phyloP scores from a whole-genome alignment of 2,888 invertebrate species.

The Drosophila paucipuncta region DNA sequence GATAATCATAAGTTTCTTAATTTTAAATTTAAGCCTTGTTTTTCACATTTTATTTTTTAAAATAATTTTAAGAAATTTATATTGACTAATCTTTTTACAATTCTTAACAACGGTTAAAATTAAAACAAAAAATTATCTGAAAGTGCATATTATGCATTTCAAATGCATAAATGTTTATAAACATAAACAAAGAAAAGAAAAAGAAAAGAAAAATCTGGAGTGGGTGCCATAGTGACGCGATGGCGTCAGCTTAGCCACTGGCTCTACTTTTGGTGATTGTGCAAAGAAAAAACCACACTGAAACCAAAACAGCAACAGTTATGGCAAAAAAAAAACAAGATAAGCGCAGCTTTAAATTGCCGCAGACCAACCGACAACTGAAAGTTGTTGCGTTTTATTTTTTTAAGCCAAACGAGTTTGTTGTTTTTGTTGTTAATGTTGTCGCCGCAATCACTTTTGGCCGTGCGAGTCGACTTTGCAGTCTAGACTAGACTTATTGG shows the following conservation, averaged over 20 bases:
- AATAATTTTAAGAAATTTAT: not conserved
- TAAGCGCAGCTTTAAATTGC: conserved; percentile 42
- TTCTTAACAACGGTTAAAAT: not conserved
- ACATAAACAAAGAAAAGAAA: not conserved
- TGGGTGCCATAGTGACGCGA: conserved; percentile 23
- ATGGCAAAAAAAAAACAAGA: conserved; percentile 44
- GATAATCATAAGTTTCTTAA: not conserved
- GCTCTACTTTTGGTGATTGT: conserved; percentile 54
- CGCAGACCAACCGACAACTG: conserved; percentile 67
- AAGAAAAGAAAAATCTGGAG: conserved; percentile 1
- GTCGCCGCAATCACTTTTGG: conserved; percentile 75
- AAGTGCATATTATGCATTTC: not conserved
- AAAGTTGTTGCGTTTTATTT: conserved; percentile 69
- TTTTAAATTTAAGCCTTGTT: not conserved
- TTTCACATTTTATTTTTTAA: no score
- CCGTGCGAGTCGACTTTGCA: conserved; percentile 49
- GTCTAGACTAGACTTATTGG: conserved; percentile 61
- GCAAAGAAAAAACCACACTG: conserved; percentile 33
- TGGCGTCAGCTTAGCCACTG: conserved; percentile 53
- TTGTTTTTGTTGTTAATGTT: conserved; percentile 51
- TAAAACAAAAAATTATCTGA: not conserved
- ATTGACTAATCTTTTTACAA: not conserved
- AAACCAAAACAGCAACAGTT: conserved; percentile 37
- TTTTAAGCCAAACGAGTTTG: conserved; percentile 71
- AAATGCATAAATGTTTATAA: not conserved